Evolutionary conservation across 2,888 invertebrate genomes (phyloP).

Genomic region (Thereva unica): DNA sequence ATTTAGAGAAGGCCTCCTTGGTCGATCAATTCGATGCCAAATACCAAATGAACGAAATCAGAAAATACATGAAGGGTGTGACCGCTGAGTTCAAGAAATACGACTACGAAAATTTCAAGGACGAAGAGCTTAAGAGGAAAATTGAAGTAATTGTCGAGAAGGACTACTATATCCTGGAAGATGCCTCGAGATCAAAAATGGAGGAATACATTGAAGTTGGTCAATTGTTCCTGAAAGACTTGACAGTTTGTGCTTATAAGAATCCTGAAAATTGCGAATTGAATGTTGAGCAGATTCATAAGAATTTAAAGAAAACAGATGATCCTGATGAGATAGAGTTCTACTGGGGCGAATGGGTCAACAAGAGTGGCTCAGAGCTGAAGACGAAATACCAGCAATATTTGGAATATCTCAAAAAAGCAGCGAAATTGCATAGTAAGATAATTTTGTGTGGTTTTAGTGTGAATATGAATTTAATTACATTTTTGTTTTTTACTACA

Average conservation of each 20-base stretch:
- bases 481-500: not conserved
- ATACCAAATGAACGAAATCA: conserved; percentile 24
- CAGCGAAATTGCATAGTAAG: conserved; percentile 71
- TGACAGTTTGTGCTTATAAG: conserved; percentile 17
- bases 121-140: conserved; percentile 5
- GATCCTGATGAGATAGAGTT: conserved; percentile 75
- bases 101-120: conserved; percentile 12
- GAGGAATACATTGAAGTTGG: conserved; percentile 12
- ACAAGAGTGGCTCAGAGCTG: conserved; percentile 66
- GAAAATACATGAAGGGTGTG: not conserved
- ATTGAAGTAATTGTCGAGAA: conserved; percentile 21
- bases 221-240: not conserved
- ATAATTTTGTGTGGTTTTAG: conserved; percentile 36
- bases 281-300: not conserved
- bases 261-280: conserved; percentile 17
- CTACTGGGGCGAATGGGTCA: conserved; percentile 80
- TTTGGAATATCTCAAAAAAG: conserved; percentile 68
- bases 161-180: conserved; percentile 11
- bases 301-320: conserved; percentile 50
- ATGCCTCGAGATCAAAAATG: conserved; percentile 3
- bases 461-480: not conserved
- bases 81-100: conserved; percentile 21
- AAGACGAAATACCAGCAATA: conserved; percentile 69
- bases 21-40: conserved; percentile 24
- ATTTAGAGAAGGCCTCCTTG: conserved; percentile 12